Percentiles rank a stretch among this genome's conserved stretches.
Evolutionary conservation across 2,113 vertebrate genomes (phyloP).

Genomic region (Leptobrachium ailaonicum): DNA sequence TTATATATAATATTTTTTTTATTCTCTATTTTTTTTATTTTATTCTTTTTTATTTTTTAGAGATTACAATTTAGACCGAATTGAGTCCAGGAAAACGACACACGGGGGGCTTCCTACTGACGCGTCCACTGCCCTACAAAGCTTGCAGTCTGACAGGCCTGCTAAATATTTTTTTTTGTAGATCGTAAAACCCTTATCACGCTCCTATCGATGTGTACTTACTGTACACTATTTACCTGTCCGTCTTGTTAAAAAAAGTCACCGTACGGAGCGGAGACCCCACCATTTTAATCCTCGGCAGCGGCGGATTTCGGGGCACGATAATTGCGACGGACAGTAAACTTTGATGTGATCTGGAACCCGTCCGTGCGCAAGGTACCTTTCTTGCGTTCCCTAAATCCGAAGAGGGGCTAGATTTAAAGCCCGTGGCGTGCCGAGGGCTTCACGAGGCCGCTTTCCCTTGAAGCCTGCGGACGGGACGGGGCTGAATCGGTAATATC

Average conservation of each 20-base stretch:
- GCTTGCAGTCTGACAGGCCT: constrained; percentile 7
- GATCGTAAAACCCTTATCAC: neutral
- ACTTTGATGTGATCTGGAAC: constrained; percentile 24
- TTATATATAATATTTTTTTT: too few species aligned
- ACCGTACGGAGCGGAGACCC: neutral
- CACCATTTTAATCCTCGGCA: neutral
- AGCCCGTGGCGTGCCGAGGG: constrained; percentile 14
- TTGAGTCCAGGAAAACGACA: too few species aligned
- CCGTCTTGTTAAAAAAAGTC: neutral
- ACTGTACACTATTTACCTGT: neutral
- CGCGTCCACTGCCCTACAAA: neutral
- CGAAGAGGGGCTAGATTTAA: neutral
- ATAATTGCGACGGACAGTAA: neutral
- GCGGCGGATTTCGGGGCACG: neutral
- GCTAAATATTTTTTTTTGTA: neutral
- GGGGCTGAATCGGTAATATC: constrained; percentile 21
- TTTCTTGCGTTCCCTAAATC: constrained; percentile 2
- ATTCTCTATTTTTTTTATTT: too few species aligned
- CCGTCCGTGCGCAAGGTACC: neutral
- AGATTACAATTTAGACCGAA: too few species aligned
- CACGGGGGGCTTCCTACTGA: neutral
- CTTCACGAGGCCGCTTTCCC: neutral
- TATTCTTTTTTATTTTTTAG: too few species aligned
- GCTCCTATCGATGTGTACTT: neutral
- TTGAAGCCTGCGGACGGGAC: neutral